Base-by-base conservation (phyloP, 2,888 invertebrate genomes). In the Phania funesta region DNA sequence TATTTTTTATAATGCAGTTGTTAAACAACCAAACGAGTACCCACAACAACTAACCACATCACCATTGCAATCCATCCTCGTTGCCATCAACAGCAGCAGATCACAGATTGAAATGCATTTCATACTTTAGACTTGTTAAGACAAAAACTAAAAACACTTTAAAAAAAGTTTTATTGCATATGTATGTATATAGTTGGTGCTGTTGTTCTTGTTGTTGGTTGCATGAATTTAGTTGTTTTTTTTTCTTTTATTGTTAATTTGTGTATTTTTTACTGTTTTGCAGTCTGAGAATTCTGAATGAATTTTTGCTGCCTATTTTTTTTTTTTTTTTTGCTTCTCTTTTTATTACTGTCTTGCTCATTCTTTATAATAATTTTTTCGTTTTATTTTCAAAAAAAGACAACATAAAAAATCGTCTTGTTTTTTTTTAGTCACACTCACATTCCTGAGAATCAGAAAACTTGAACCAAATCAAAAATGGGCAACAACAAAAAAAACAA, bases 261-360 rank as follows among this genome's bases (percentile, higher is more conserved):
- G 44, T 54, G 46, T 32, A 29, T 16, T 58, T 70, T 62, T 73
- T 65, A 24, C 13, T 46, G 46, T 68, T 67, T 77, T 77, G 35
- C n/a, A 81, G 81, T 82, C 82, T 82, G 82, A 82, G 82, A 82
- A 78, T 78, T 82, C 74, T 82, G 64, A 82, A 82, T 82, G 82
- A 82, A 82, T 77, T 68, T 76, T 52, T 73, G 50, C 35, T 68
- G 38, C 41, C 41, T 22, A 44, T 48, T 64, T 32, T 70, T 41
- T 54, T 9, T 13, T 48, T 48, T 5, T 22, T 2, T 56, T 50
- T 68, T 32, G 2, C 9, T 1, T 1, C 32, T 4, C n/a, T 3
- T 65, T 70, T 22, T 65, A 35, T 50, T 50, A 22, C 18, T 68
- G 46, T 38, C 18, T 65, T 50, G 60, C 60, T 73, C 26, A 52